Percentiles rank a stretch among this genome's conserved stretches.
These are phyloP conservation scores for Poeciliopsis paucimaculata DNA, from an alignment of 2,797 vertebrate species.

Conservation along the genomic window DNA sequence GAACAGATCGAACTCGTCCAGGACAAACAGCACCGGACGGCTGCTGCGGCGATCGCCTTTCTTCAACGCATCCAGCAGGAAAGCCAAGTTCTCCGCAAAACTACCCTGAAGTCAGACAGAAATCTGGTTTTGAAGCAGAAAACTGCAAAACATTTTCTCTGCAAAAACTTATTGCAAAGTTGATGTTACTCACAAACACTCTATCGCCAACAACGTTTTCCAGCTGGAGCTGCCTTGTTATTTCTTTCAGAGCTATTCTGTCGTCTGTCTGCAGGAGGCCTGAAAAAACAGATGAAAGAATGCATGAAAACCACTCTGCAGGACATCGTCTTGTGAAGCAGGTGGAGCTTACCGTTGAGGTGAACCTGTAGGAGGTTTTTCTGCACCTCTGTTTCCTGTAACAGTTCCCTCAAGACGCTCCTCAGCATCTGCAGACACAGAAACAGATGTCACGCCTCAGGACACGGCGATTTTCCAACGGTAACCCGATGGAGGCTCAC, in stretches of 20 bases:
- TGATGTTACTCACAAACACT: constrained; percentile 91
- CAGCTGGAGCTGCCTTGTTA: constrained; percentile 92
- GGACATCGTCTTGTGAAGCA: accelerated
- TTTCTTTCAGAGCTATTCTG: constrained; percentile 93
- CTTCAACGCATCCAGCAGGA: constrained; percentile 94
- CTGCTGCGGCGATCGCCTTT: constrained; percentile 90
- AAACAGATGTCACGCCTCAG: neutral
- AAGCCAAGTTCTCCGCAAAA: constrained; percentile 94
- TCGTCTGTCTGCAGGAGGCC: constrained; percentile 94
- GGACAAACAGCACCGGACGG: constrained; percentile 90
- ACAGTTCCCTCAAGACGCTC: constrained; percentile 86
- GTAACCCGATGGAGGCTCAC: constrained; percentile 68
- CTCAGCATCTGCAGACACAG: constrained; percentile 82
- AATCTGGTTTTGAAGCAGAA: neutral
- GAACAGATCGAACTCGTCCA: constrained; percentile 98
- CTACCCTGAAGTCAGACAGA: constrained; percentile 85
- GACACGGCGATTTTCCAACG: neutral
- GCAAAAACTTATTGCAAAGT: neutral
- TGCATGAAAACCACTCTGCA: neutral
- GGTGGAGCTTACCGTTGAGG: constrained; percentile 83
- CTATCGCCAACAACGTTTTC: constrained; percentile 96
- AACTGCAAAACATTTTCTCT: neutral
- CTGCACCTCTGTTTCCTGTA: constrained; percentile 77
- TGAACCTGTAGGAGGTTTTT: constrained; percentile 90
- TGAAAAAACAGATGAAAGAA: constrained; percentile 47